Conservation (phyloP, 1,140 invertebrate species). For the Aphis gossypii region DNA sequence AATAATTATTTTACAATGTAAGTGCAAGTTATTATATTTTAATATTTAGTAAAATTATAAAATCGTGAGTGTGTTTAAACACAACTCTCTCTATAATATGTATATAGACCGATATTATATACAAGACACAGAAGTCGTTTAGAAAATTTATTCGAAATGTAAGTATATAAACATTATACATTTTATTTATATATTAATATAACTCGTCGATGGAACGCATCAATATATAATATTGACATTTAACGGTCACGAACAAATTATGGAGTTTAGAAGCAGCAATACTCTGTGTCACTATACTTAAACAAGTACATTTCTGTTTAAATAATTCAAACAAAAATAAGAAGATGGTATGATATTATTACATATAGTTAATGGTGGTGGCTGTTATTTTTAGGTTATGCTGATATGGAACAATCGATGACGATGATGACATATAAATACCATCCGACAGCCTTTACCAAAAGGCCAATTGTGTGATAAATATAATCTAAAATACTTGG, state of each 20-base stretch:
- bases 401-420: not conserved
- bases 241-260: not conserved
- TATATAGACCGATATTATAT: not conserved
- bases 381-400: not conserved
- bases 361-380: not conserved
- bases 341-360: not conserved
- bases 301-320: not conserved
- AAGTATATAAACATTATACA: too few species aligned
- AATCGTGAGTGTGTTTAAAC: not conserved
- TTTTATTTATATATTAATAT: not conserved
- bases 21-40: not conserved
- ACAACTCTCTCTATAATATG: not conserved
- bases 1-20: not conserved
- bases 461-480: not conserved
- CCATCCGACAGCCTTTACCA: not conserved
- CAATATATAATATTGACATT: not conserved
- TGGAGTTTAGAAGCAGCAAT: not conserved
- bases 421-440: constrained; percentile 13
- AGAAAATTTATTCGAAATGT: too few species aligned
- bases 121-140: too few species aligned
- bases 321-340: not conserved
- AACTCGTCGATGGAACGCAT: not conserved
- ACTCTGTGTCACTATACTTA: too few species aligned
- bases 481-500: constrained; percentile 6
- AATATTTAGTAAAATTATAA: not conserved